Conservation (phyloP, 2,113 vertebrate genomes). For the Excalfactoria chinensis region DNA sequence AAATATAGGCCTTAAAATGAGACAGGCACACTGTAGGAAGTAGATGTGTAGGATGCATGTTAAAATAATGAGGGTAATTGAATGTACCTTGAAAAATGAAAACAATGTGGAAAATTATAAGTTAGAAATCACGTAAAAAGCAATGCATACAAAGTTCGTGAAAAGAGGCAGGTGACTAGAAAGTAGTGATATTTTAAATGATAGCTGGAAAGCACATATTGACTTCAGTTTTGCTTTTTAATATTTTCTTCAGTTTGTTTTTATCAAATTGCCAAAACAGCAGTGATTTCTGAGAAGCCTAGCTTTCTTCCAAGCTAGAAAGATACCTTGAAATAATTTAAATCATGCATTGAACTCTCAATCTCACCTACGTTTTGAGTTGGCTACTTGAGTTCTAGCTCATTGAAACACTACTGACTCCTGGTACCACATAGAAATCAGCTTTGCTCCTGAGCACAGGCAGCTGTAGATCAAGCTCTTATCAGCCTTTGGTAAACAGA, state of each 20-base stretch:
- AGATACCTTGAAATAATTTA: background rate
- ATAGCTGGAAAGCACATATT: background rate
- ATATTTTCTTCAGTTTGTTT: background rate
- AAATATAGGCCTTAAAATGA: background rate
- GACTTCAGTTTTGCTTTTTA: background rate
- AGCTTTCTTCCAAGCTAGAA: background rate
- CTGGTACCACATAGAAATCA: fast-evolving
- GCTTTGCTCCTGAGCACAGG: fast-evolving
- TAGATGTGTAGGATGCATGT: background rate
- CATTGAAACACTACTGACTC: background rate
- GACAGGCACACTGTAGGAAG: background rate
- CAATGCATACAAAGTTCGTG: background rate
- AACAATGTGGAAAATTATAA: background rate
- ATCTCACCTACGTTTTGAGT: background rate
- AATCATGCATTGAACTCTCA: background rate
- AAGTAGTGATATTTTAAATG: background rate
- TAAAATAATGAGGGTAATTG: background rate
- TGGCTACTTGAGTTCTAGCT: background rate
- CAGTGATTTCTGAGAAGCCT: background rate
- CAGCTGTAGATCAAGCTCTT: background rate
- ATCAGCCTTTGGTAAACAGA: background rate
- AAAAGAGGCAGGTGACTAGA: background rate
- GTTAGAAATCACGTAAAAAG: background rate
- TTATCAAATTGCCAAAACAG: background rate
- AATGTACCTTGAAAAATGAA: background rate